A percentile compares a stretch with the other conserved stretches of the same genome.
Evolutionary conservation across 2,888 invertebrate genomes (phyloP).

Genomic region (Drosophila pegasa): DNA sequence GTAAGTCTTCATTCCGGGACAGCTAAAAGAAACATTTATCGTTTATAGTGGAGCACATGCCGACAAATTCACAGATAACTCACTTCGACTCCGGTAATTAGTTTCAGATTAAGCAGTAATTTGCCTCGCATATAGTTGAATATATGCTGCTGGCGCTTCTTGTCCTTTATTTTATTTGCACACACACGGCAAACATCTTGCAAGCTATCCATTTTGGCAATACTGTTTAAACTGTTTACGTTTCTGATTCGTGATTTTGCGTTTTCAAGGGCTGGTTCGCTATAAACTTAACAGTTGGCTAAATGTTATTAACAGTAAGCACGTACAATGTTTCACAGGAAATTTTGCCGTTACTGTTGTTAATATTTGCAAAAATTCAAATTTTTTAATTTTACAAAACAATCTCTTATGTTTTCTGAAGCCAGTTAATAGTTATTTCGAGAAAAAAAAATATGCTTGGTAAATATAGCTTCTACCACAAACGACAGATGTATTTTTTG

Average conservation of each 20-base stretch:
- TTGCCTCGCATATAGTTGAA: slow-evolving; percentile 56
- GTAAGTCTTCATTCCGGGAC: slow-evolving; percentile 38
- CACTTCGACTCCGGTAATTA: slow-evolving; percentile 69
- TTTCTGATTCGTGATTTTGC: neutral
- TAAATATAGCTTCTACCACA: neutral
- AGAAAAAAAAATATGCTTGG: neutral
- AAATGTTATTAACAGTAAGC: neutral
- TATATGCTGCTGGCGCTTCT: slow-evolving; percentile 51
- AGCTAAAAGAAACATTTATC: slow-evolving; percentile 29
- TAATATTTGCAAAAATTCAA: neutral
- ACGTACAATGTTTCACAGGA: neutral
- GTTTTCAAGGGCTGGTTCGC: neutral
- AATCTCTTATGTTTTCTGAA: neutral
- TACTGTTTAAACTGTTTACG: neutral
- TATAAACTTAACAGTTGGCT: neutral
- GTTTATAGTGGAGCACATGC: neutral
- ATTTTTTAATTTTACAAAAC: neutral
- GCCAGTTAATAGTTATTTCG: neutral
- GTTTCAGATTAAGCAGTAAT: slow-evolving; percentile 38
- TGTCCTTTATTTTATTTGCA: slow-evolving; percentile 69
- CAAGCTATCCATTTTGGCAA: slow-evolving; percentile 35
- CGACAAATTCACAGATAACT: neutral
- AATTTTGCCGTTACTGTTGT: neutral
- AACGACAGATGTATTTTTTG: slow-evolving; percentile 1
- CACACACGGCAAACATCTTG: slow-evolving; percentile 58